These are phyloP conservation scores for Gnathonemus longibarbis DNA, from an alignment of 2,113 vertebrate genomes.

Conservation along the genomic window DNA sequence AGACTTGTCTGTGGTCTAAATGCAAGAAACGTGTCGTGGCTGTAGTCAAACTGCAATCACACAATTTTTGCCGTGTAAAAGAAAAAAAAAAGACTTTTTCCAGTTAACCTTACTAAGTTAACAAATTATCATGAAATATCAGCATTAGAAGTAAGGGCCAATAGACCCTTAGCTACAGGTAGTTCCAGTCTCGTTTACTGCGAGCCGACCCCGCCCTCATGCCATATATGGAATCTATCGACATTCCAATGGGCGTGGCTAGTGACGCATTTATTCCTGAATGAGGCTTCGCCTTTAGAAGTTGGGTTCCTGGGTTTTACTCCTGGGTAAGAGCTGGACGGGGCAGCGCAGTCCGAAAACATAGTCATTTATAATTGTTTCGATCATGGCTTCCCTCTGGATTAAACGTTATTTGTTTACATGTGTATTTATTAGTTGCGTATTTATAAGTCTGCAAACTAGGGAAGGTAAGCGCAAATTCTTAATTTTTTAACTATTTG, in stretches of 20 bases:
- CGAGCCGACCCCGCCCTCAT: conserved; percentile 16
- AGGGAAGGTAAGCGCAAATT: conserved; percentile 61
- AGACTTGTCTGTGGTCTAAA: neutral
- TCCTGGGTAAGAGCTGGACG: neutral
- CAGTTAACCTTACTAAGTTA: neutral
- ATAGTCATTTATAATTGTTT: conserved; percentile 26
- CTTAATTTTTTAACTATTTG: conserved; percentile 28
- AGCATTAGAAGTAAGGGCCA: conserved; percentile 30
- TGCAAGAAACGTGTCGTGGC: neutral
- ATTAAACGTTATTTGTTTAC: conserved; percentile 33
- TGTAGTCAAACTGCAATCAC: neutral
- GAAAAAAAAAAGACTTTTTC: neutral
- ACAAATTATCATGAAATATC: neutral
- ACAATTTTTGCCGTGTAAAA: neutral
- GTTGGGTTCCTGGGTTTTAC: conserved; percentile 25
- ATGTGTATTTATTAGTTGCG: conserved; percentile 49
- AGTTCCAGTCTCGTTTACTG: neutral
- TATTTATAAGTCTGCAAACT: conserved; percentile 50
- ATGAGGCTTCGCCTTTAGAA: conserved; percentile 41
- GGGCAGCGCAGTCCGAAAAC: neutral
- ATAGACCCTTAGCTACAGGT: conserved; percentile 29
- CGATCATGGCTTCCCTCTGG: conserved; percentile 46
- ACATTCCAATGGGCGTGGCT: conserved; percentile 56
- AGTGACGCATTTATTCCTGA: conserved; percentile 55
- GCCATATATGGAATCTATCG: conserved; percentile 41